Evolutionary conservation across 2,113 vertebrate genomes (phyloP), one percentile per base, ranked within the genome.

Genomic region (Copsychus sechellarum): DNA sequence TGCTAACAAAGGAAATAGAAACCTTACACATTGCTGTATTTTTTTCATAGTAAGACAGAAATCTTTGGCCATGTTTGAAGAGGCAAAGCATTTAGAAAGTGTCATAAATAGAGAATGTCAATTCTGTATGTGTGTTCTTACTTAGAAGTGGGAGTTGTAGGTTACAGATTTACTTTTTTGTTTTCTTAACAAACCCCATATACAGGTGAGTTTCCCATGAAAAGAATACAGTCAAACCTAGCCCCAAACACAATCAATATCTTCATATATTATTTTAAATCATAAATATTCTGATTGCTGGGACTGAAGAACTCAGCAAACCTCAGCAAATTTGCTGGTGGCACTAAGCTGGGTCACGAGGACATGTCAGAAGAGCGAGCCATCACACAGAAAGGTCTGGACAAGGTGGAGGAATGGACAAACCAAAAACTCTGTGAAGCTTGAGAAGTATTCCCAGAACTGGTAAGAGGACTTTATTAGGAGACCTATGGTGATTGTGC

Each of bases 311-410:
- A 20, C 6, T 3, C 15, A 29, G 50, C 15, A 51, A 51, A 51
- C 9, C 28, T 54, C 11, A 8, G 10, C 42, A 42, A 5, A 8
- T 50, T 69, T 64, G 14, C 56, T 61, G 40, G 28, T 54, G 43
- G 60, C 38, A 28, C 3, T 34, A 31, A 38, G 25, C 2, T 19
- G 22, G 6, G 12, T 24, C 6, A 9, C 4, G 2, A 48, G 14
- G 18, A 56, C 1, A 0, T 9, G 10, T 22, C 29, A 61, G 36
- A 57, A 66, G 24, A 21, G 4, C 56, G 5, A 73, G 3, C 1
- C 13, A 13, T n/a, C 17, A 25, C 38, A 28, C 25, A 47, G 23
- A 65, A 70, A 56, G 4, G 25, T 11, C 24, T 43, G 36, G 10
- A 19, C 36, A 53, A 57, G 28, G 31, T 43, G 31, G 17, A 34